These are phyloP conservation scores for Heteromyza rotundicornis DNA, from an alignment of 2,888 invertebrate genomes.

Conservation along the genomic window DNA sequence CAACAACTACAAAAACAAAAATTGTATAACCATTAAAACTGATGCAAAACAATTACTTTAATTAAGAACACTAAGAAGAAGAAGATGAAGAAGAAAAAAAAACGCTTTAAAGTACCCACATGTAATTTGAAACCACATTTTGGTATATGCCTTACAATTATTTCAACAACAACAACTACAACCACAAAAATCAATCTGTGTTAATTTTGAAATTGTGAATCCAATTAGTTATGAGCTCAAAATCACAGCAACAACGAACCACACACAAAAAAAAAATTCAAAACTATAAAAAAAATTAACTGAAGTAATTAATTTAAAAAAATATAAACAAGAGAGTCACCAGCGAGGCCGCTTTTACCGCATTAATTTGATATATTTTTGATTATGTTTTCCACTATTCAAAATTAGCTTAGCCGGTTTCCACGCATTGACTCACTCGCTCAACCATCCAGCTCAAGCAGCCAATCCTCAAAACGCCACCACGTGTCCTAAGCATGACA, in stretches of 20 bases:
- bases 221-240: background rate
- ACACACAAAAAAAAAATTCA: background rate
- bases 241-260: background rate
- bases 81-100: background rate
- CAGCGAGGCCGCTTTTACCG: no score
- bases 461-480: background rate
- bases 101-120: constrained; percentile 5
- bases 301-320: no score
- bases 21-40: constrained; percentile 3
- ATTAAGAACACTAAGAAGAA: constrained; percentile 9
- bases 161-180: background rate
- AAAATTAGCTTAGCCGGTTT: no score
- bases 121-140: background rate
- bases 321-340: no score
- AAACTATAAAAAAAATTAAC: background rate
- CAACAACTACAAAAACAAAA: constrained; percentile 11
- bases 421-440: background rate
- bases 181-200: no score
- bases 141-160: background rate
- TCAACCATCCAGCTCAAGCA: background rate
- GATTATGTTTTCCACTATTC: no score
- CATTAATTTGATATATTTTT: no score
- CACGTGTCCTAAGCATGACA: background rate
- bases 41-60: constrained; percentile 14
- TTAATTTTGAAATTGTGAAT: background rate